Evolutionary conservation across 2,113 vertebrate genomes (phyloP), one percentile per base, ranked within the genome.

Genomic region (Sinocyclocheilus anshuiensis): DNA sequence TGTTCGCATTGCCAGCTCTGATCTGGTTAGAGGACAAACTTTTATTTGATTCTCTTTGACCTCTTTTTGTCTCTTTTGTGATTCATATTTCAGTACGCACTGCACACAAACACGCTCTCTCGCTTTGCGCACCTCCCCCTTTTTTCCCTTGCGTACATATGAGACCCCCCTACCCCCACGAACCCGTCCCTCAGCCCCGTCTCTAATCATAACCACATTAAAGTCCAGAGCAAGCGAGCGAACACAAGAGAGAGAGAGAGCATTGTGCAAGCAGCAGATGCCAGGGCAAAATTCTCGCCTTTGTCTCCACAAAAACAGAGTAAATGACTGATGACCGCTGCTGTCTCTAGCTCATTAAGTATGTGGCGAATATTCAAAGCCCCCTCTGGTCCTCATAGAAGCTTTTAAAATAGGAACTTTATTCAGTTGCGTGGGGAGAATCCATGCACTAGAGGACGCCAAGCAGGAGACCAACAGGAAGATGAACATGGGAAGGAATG

Each of bases 191-290:
- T 89, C 89, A 90, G 91, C 89, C 91, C 93, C 93, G 91, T 93
- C 93, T 93, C 94, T 95, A 95, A 95, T 95, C 95, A 95, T 95
- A 95, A 94, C 94, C 94, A 95, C 93, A 95, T 95, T 95, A 95
- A 94, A 94, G 92, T 94, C 92, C 69, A 79, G 82, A 84, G 61
- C 74, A 42, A 79, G 57, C 45, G 77, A 85, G 78, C 81, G 42
- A 42, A 9, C 42, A 42, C 8, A 59, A 85, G 83, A 48, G 45
- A 48, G 45, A 48, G 90, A 85, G 72, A 85, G 90, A 90, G 91
- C 91, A 92, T 90, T 94, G 93, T 92, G 93, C 92, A 94, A 90
- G 91, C 92, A 94, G 92, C 94, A 94, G 93, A 95, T 94, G 93
- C 94, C 94, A 94, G 91, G 90, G 88, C 81, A 92, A 91, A 92